Evolutionary conservation across 2,797 vertebrate genomes (phyloP), one percentile per base, ranked within the genome.

Genomic region (Bradypus variegatus): DNA sequence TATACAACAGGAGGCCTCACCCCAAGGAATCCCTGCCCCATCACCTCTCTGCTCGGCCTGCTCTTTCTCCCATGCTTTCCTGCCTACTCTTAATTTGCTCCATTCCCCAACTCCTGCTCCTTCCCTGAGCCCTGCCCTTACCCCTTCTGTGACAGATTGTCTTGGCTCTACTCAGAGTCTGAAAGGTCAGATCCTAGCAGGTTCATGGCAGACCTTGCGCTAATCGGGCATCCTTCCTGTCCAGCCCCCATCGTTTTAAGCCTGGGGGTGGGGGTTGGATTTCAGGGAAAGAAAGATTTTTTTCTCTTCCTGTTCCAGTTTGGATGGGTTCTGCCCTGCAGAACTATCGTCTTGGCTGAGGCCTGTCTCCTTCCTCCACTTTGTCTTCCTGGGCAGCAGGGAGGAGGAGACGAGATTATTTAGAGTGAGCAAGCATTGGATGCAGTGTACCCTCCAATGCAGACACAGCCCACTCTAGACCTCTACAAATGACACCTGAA

Each of bases 321-420:
- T 67, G 27, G 33, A 77, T 86, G 33, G 6, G 23, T 76, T 78
- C 86, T 83, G 50, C 29, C 36, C 19, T 29, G 5, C 13, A 53
- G 65, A 84, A 53, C 90, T 58, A 78, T 6, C 21, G 69, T 36
- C 27, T 31, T 36, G 55, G 38, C 77, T 75, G 60, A 88, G 67
- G 48, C 82, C 69, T 86, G 27, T 91, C 92, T 93, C 67, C 60
- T 55, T 77, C 29, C 29, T 89, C 11, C 48, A 16, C 70, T 94
- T 82, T 78, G 84, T 85, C 80, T 10, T 70, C 69, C n/a, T 87
- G 75, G 53, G 69, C 33, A 3, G 58, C 75, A 36, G 15, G 38
- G 36, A 82, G 48, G 78, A 91, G 27, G 19, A 50, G 31, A 50
- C 50, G 25, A 10, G 10, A 60, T 82, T 80, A 80, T 64, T 38